phyloP scores from a whole-genome alignment of 2,888 invertebrate species.

The Lypha dubia region DNA sequence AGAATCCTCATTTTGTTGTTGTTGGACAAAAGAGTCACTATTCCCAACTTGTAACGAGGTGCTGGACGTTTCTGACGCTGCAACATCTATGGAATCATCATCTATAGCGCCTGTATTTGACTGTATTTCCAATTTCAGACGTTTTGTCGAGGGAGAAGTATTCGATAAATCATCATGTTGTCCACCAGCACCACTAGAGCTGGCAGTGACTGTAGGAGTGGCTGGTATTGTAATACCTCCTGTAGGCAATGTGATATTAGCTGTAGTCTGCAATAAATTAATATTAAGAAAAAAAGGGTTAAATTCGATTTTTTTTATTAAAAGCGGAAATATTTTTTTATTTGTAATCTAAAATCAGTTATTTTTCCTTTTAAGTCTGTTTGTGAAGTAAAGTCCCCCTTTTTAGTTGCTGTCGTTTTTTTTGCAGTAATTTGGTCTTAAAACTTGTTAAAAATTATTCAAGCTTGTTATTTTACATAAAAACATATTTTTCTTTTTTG shows the following conservation, averaged over 20 bases:
- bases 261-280: slow-evolving; percentile 74
- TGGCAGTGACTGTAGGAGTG: slow-evolving; percentile 30
- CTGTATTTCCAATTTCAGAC: slow-evolving; percentile 75
- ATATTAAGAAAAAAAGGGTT: slow-evolving; percentile 44
- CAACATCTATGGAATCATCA: slow-evolving; percentile 78
- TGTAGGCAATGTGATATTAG: slow-evolving; percentile 37
- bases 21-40: slow-evolving; percentile 77
- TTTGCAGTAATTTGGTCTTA: slow-evolving; percentile 9
- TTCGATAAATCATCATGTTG: slow-evolving; percentile 65
- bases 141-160: slow-evolving; percentile 75
- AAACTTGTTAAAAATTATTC: slow-evolving; percentile 62
- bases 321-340: slow-evolving; percentile 63
- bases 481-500: slow-evolving; percentile 20
- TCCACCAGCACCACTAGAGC: neutral
- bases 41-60: slow-evolving; percentile 73
- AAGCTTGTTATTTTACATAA: slow-evolving; percentile 61
- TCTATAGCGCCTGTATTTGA: slow-evolving; percentile 69
- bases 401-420: slow-evolving; percentile 13
- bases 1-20: slow-evolving; percentile 86
- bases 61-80: slow-evolving; percentile 77
- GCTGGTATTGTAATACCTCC: slow-evolving; percentile 78
- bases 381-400: slow-evolving; percentile 36
- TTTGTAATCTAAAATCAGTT: slow-evolving; percentile 65
- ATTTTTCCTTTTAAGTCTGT: neutral
- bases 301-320: slow-evolving; percentile 10